phyloP scores from a whole-genome alignment of 2,888 invertebrate genomes.

The Cephus pygmeus region DNA sequence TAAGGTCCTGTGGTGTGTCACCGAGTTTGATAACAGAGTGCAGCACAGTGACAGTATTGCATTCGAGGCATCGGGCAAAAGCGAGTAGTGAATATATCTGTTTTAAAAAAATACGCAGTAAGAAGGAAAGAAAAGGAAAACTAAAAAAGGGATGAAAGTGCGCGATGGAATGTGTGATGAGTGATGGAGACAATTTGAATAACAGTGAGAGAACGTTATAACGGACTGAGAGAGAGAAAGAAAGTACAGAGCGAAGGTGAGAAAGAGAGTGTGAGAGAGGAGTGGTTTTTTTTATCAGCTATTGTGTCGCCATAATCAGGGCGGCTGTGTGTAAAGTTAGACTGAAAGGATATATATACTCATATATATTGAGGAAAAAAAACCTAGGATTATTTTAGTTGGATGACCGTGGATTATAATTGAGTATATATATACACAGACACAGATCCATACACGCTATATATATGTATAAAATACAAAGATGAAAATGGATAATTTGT shows the following conservation, averaged over 20 bases:
- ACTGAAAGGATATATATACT: constrained; percentile 39
- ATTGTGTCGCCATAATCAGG: background rate
- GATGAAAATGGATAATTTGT: constrained; percentile 16
- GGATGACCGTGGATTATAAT: constrained; percentile 16
- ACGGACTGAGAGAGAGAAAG: background rate
- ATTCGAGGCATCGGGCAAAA: no score
- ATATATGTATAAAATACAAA: constrained; percentile 23
- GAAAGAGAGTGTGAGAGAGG: constrained; percentile 13
- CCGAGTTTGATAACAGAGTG: no score
- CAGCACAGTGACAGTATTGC: no score
- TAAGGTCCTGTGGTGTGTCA: no score
- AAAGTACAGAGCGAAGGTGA: constrained; percentile 2
- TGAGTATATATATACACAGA: constrained; percentile 19
- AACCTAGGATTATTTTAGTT: background rate
- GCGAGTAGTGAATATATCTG: no score
- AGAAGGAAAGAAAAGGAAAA: no score
- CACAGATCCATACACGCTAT: background rate
- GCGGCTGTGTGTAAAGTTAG: constrained; percentile 49
- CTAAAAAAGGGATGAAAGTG: background rate
- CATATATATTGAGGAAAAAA: constrained; percentile 13
- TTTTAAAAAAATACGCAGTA: no score
- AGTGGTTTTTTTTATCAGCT: constrained; percentile 21
- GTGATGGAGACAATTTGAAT: background rate
- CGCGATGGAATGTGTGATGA: constrained; percentile 2
- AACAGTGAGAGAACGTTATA: background rate